phyloP scores from a whole-genome alignment of 2,797 vertebrate species.

The Sternarchorhynchus goeldii region DNA sequence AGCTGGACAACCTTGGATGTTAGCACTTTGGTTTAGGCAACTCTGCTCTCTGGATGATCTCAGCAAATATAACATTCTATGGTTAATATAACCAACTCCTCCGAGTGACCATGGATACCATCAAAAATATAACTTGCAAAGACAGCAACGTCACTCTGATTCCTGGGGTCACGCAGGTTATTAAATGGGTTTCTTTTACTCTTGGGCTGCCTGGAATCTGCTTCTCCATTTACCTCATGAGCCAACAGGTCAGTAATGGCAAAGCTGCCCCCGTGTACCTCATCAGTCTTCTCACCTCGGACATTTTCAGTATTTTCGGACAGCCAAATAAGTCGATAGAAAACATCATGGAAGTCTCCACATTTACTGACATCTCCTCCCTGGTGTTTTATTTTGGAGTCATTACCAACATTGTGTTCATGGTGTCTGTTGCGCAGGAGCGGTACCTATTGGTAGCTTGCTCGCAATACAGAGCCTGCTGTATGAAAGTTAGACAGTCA shows the following conservation, averaged over 20 bases:
- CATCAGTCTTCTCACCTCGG: conserved; percentile 66
- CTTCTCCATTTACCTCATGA: conserved; percentile 67
- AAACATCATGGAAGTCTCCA: not conserved
- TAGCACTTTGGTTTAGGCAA: conserved; percentile 1
- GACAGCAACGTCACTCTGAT: conserved; percentile 14
- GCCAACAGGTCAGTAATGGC: conserved; percentile 63
- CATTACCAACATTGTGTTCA: conserved; percentile 66
- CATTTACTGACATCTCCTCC: conserved; percentile 37
- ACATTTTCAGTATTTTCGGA: conserved; percentile 68
- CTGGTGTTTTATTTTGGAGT: conserved; percentile 68
- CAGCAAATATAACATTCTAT: not conserved
- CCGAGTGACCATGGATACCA: not conserved
- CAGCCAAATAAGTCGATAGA: conserved; percentile 42
- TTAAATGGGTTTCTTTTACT: conserved; percentile 65
- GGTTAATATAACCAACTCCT: not conserved
- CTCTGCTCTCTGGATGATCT: not conserved
- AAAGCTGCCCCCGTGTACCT: conserved; percentile 63
- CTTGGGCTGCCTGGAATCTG: conserved; percentile 67
- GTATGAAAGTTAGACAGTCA: conserved; percentile 43
- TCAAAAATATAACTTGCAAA: not conserved
- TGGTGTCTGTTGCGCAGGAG: conserved; percentile 69
- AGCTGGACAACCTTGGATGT: not conserved
- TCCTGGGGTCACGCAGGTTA: conserved; percentile 42
- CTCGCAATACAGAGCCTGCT: conserved; percentile 60
- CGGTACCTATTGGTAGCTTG: conserved; percentile 64